A percentile compares a stretch with the other conserved stretches of the same genome.
phyloP scores from a whole-genome alignment of 53 echinoderm and acorn worm species.

The Arbacia lixula region DNA sequence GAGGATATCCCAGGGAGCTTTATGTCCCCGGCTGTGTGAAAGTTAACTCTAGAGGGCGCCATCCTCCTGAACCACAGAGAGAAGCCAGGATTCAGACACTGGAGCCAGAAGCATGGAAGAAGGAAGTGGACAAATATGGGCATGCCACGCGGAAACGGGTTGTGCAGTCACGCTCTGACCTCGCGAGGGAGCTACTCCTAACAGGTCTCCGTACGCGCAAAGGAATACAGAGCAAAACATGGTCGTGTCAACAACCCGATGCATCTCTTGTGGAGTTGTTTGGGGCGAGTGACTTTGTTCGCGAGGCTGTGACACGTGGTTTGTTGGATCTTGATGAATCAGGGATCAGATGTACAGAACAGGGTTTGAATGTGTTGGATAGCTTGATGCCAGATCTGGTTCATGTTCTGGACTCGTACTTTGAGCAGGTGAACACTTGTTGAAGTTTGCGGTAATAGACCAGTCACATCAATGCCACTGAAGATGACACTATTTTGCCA shows the following conservation, averaged over 20 bases:
- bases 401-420: background rate
- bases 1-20: too few species aligned
- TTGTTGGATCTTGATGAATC: constrained; percentile 55
- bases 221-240: constrained; percentile 65
- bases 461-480: too few species aligned
- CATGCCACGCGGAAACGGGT: constrained; percentile 86
- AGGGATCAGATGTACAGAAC: constrained; percentile 64
- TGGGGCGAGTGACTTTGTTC: constrained; percentile 37
- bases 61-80: background rate
- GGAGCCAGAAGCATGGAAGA: constrained; percentile 90
- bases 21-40: background rate
- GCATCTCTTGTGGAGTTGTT: constrained; percentile 57
- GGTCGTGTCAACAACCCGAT: constrained; percentile 61
- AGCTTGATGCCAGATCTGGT: constrained; percentile 71
- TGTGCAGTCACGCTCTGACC: constrained; percentile 49
- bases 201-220: constrained; percentile 65
- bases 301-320: constrained; percentile 22
- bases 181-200: constrained; percentile 75
- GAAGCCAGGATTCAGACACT: constrained; percentile 93
- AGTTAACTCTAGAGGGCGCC: too few species aligned
- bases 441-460: too few species aligned
- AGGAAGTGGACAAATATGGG: constrained; percentile 72
- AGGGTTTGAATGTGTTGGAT: constrained; percentile 74
- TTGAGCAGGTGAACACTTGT: background rate
- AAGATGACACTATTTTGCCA: too few species aligned